A percentile compares a stretch with the other conserved stretches of the same genome.
Conservation (phyloP, 2,888 invertebrate species). For the Meiosimyza platycephala region DNA sequence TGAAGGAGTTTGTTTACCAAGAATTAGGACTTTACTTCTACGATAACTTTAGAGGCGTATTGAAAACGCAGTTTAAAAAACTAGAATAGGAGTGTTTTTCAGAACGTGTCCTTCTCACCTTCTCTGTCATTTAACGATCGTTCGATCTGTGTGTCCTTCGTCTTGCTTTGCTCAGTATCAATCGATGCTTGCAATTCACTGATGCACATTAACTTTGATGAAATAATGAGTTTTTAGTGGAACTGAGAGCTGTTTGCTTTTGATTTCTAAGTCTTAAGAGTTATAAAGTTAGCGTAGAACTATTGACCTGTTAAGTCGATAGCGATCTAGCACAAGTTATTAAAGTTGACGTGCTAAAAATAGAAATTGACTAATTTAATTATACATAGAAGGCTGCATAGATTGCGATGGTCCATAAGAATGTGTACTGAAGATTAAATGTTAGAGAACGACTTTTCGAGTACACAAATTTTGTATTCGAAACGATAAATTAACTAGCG, state of each 20-base stretch:
- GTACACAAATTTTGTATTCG: background rate
- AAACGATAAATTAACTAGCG: background rate
- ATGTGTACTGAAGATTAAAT: constrained; percentile 32
- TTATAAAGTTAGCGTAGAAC: background rate
- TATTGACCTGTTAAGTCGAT: background rate
- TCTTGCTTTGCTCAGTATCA: constrained; percentile 19
- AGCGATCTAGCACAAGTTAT: background rate
- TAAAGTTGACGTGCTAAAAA: background rate
- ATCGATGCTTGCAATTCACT: constrained; percentile 27
- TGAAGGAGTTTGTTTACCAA: constrained; percentile 24
- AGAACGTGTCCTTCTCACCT: constrained; percentile 34
- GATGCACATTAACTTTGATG: constrained; percentile 24
- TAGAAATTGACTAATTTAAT: too few species aligned
- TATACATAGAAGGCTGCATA: constrained; percentile 57
- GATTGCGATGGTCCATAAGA: constrained; percentile 49
- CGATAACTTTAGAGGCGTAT: constrained; percentile 30
- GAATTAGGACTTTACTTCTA: constrained; percentile 31
- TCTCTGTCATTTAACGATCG: constrained; percentile 29
- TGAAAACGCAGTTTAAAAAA: constrained; percentile 10
- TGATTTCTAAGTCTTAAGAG: constrained; percentile 21
- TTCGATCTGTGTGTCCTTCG: constrained; percentile 18
- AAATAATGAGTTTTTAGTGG: background rate
- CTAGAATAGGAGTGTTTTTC: constrained; percentile 26
- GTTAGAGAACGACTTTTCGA: too few species aligned
- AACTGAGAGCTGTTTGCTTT: constrained; percentile 18